Evolutionary conservation across 2,888 invertebrate species (phyloP).

Genomic region (Aplocera efformata): DNA sequence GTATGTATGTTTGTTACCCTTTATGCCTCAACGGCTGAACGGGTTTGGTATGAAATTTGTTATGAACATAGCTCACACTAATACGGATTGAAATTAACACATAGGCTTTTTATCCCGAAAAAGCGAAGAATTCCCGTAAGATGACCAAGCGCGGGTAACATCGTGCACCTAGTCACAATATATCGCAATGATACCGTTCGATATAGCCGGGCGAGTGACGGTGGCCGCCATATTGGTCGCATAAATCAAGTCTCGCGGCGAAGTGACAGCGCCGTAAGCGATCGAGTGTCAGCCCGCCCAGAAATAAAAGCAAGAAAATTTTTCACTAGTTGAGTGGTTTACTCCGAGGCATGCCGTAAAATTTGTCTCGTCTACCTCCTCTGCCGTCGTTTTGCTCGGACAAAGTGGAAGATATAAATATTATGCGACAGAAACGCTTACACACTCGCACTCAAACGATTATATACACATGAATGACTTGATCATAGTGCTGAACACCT

Average conservation of each 20-base stretch:
- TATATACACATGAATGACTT: too few relatives aligned
- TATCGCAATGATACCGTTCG: slow-evolving; percentile 62
- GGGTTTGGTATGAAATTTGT: too few relatives aligned
- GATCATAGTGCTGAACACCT: too few relatives aligned
- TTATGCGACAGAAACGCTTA: too few relatives aligned
- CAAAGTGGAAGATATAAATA: not conserved
- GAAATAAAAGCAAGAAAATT: slow-evolving; percentile 74
- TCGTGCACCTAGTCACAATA: slow-evolving; percentile 32
- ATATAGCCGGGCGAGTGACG: slow-evolving; percentile 68
- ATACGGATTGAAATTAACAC: too few relatives aligned
- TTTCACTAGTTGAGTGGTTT: slow-evolving; percentile 74
- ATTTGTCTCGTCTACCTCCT: slow-evolving; percentile 52
- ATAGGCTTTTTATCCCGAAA: too few relatives aligned
- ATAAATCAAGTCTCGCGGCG: slow-evolving; percentile 73
- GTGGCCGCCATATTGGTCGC: slow-evolving; percentile 75
- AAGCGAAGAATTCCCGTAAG: too few relatives aligned
- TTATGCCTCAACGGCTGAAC: too few relatives aligned
- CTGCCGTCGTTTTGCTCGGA: slow-evolving; percentile 13
- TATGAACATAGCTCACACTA: too few relatives aligned
- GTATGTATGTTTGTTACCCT: too few relatives aligned
- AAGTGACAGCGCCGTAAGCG: slow-evolving; percentile 75
- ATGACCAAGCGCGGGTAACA: too few relatives aligned
- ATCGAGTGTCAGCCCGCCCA: slow-evolving; percentile 73
- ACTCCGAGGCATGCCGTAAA: slow-evolving; percentile 66
- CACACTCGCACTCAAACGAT: too few relatives aligned